Evolutionary conservation across 2,888 invertebrate species (phyloP), one percentile per base, ranked within the genome.

Genomic region (Ashinkailepas kermadecensis): DNA sequence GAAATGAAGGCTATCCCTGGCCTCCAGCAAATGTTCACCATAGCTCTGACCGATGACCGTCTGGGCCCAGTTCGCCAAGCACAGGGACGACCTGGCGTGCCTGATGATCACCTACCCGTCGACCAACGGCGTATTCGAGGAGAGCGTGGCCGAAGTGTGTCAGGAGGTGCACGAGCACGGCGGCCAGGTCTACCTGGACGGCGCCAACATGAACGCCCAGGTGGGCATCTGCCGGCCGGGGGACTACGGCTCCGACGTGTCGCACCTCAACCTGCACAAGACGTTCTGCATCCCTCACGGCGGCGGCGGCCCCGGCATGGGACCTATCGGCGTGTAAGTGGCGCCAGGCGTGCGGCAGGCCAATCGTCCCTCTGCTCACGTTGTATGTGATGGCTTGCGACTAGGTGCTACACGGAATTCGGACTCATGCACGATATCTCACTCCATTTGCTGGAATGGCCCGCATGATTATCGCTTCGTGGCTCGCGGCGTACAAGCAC

Each of bases 241-340:
- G n/a, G 99, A 99, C 87, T 99, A 97, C 87, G 99, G 99, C 8
- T 96, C 98, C 84, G 99, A 99, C 86, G 99, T 99, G 0, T 98
- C 98, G 0, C 99, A 99, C 90, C 90, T 99, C 83, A 99, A 99
- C 88, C 90, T 99, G 54, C 99, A 99, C 88, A 99, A 99, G 89
- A 99, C 99, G 0, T 98, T 98, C 88, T 97, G 97, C 86, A 99
- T 99, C 86, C 99, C 99, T 0, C 99, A 99, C 86, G 99, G 99
- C 2, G 99, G 99, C 11, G 99, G 99, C 57, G 99, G 99, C 0
- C 99, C 99, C 1, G 99, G 99, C 8, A 97, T 98, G 95, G 99
- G 99, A 67, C 99, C 99, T 0, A 99, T 99, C 86, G 99, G 97
- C 87, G 99, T 99, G 93, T 94, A 88, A 91, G 92, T 88, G 85